Evolutionary conservation across 2,888 invertebrate species (phyloP), one percentile per base, ranked within the genome.

Genomic region (Drosophila sordidula): DNA sequence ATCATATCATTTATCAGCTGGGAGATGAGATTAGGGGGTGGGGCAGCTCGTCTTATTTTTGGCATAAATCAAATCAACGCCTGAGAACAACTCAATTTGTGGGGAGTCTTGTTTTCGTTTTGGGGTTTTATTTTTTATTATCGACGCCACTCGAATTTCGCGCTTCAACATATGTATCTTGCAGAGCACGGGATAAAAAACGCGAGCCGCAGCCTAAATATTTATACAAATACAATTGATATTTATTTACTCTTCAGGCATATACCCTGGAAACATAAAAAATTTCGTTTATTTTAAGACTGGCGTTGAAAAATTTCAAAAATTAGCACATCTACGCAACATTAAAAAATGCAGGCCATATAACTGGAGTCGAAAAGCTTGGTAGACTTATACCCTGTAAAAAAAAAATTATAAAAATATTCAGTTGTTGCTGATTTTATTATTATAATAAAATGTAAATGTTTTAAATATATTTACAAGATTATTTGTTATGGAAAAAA

Each of bases 11-110:
- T 29, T 41, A 50, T 59, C 56, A 51, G 61, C 56, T 54, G 25
- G 32, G 11, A 11, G 14, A 14, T 41, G 41, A 14, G 47, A 14
- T 8, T 52, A 6, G 14, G 22, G 36, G 38, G 42, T 12, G 50
- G n/a, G 58, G 32, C 44, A 29, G 22, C 26, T 39, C 36, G 58
- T 70, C 55, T 47, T 54, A 32, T 11, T 32, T 70, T 61, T 54
- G 52, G 62, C 62, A 71, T 75, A 75, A 67, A 75, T 75, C 71
- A 75, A 70, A 63, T 75, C 64, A 64, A 63, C 71, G 68, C 67
- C 54, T 47, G 11, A 46, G 14, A 62, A 75, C 76, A 22, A 50
- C 72, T 75, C 75, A 75, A 75, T 68, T 66, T 65, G 44, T 39
- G 34, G 3, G 22, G 6, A 18, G 38, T 39, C 38, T 46, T 47